A percentile compares a stretch with the other conserved stretches of the same genome.
phyloP scores from a whole-genome alignment of 2,113 vertebrate species.

The Nothocercus nigrocapillus region DNA sequence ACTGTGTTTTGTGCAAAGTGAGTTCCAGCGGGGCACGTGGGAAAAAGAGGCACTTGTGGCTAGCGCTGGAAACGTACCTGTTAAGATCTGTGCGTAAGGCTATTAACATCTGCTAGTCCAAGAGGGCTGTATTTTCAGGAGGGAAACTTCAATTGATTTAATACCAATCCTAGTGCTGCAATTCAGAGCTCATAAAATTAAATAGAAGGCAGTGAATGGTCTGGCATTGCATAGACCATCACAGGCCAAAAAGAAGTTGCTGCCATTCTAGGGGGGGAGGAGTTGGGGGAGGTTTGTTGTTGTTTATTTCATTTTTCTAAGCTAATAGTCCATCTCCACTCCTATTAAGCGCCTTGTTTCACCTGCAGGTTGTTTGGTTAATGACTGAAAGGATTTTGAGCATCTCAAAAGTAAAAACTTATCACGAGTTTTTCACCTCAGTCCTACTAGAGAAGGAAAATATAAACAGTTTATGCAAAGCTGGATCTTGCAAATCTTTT shows the following conservation, averaged over 20 bases:
- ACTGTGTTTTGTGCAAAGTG: neutral
- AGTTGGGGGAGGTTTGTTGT: too few relatives aligned
- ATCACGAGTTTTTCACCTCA: neutral
- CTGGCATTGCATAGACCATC: neutral
- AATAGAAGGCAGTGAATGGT: neutral
- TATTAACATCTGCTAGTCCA: neutral
- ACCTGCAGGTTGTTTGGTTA: neutral
- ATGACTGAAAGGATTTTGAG: neutral
- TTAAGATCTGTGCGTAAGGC: neutral
- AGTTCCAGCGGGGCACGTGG: neutral
- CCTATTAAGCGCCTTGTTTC: neutral
- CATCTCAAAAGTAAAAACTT: neutral
- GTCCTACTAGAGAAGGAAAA: neutral
- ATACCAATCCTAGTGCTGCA: neutral
- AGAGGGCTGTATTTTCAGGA: neutral
- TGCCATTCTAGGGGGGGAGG: neutral
- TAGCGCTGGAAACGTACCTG: neutral
- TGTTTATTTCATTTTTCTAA: neutral
- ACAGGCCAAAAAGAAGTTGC: neutral
- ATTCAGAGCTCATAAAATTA: neutral
- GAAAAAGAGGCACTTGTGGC: neutral
- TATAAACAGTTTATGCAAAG: neutral
- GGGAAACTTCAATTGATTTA: neutral
- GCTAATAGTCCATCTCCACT: neutral
- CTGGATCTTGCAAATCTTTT: neutral